phyloP scores from a whole-genome alignment of 2,797 vertebrate genomes.

The Neomorphus geoffroyi region DNA sequence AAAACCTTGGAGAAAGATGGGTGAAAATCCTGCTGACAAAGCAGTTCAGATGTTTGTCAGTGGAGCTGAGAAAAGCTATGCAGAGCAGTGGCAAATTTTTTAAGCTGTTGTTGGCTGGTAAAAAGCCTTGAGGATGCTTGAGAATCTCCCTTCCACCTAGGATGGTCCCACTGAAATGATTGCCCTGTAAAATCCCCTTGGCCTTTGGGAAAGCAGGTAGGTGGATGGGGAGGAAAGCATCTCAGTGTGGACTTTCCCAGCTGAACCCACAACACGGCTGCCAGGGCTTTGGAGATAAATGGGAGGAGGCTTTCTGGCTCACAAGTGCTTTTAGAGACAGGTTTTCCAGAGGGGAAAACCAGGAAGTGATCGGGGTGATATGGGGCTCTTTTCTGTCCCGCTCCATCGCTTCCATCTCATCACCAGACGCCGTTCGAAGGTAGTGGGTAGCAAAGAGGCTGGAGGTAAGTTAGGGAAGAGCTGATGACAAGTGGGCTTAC shows the following conservation, averaged over 20 bases:
- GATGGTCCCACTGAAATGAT: not conserved
- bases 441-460: not conserved
- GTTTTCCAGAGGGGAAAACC: not conserved
- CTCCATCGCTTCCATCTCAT: not conserved
- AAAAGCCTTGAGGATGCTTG: not conserved
- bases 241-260: not conserved
- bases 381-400: not conserved
- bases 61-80: not conserved
- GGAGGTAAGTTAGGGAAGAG: not conserved
- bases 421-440: not conserved
- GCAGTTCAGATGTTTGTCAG: not conserved
- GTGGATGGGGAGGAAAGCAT: not conserved
- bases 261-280: not conserved
- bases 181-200: not conserved
- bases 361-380: rapidly evolving
- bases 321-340: not conserved
- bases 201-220: not conserved
- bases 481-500: not conserved
- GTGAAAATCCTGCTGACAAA: not conserved
- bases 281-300: rapidly evolving
- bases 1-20: not conserved
- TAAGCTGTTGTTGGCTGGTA: not conserved
- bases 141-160: not conserved
- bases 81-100: not conserved
- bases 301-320: not conserved